phyloP scores from a whole-genome alignment of 2,888 invertebrate genomes.

The Pogonocherus hispidulus region DNA sequence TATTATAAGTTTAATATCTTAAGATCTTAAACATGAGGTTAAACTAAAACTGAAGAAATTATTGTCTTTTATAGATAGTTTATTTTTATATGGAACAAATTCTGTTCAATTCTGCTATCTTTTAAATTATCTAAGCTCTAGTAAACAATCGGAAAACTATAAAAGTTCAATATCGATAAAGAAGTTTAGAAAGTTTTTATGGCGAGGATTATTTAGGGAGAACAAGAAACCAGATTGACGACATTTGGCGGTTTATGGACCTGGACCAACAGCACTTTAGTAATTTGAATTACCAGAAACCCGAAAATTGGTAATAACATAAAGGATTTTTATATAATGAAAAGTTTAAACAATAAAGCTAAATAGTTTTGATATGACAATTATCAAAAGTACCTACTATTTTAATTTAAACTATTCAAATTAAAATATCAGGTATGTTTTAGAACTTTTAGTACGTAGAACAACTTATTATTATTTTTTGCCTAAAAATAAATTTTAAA shows the following conservation, averaged over 20 bases:
- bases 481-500: not conserved
- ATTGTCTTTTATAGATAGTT: no score
- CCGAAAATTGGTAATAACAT: constrained; percentile 3
- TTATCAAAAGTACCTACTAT: not conserved
- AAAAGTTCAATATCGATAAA: constrained; percentile 26
- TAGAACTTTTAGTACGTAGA: no score
- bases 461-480: not conserved
- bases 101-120: not conserved
- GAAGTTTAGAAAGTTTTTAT: constrained; percentile 26
- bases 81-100: no score
- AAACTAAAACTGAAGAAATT: no score
- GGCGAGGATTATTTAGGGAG: constrained; percentile 17
- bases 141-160: constrained; percentile 20
- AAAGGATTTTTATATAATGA: constrained; percentile 10
- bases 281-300: constrained; percentile 9
- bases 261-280: constrained; percentile 17
- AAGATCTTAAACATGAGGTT: no score
- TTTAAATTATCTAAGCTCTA: constrained; percentile 2
- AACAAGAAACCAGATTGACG: constrained; percentile 28
- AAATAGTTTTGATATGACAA: constrained; percentile 9
- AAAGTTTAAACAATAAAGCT: constrained; percentile 22
- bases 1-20: no score
- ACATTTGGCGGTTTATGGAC: constrained; percentile 17
- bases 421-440: no score
- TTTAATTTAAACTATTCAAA: no score